Conservation (phyloP, 2,113 vertebrate species). For the Mirounga angustirostris region DNA sequence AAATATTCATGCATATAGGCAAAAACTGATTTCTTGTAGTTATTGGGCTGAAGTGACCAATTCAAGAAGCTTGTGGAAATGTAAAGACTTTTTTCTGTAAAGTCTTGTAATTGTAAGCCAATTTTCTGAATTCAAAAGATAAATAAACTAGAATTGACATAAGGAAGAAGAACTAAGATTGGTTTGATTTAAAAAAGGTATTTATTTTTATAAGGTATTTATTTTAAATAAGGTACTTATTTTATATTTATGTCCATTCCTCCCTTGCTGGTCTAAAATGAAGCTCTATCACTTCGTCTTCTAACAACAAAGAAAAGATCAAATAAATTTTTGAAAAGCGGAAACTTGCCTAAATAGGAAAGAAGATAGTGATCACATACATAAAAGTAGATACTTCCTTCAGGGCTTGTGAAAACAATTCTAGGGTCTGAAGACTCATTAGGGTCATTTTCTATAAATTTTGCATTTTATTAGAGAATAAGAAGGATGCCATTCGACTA, state of each 20-base stretch:
- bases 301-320: background rate
- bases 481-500: background rate
- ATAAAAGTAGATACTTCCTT: conserved; percentile 19
- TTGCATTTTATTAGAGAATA: background rate
- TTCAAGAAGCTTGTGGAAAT: background rate
- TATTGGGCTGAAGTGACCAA: background rate
- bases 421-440: background rate
- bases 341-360: background rate
- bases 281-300: background rate
- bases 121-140: background rate
- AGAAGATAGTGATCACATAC: background rate
- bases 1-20: background rate
- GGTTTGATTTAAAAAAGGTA: background rate
- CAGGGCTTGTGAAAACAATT: background rate
- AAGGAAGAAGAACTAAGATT: background rate
- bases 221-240: background rate
- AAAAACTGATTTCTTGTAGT: background rate
- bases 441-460: background rate
- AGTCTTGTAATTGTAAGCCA: background rate
- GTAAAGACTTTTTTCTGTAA: background rate
- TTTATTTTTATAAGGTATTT: background rate
- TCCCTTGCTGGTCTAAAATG: background rate
- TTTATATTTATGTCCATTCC: background rate
- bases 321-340: conserved; percentile 38
- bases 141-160: background rate